Evolutionary conservation across 2,113 vertebrate species (phyloP).

Genomic region (Dolichallabes microphthalmus): DNA sequence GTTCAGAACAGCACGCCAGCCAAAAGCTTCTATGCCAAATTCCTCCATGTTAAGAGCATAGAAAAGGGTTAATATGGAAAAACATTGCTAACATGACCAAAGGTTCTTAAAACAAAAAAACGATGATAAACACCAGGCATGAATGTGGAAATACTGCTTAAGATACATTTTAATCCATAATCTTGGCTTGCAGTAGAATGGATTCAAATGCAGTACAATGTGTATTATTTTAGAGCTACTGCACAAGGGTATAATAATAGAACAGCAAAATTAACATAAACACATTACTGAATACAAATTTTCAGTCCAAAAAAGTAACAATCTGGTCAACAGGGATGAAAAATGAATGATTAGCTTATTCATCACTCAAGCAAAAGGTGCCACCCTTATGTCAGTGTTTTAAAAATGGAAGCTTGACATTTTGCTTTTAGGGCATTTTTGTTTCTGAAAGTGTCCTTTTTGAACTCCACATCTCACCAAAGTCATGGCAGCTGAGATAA

Average conservation of each 20-base stretch:
- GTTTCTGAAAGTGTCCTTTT: not conserved
- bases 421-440: not conserved
- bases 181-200: too few relatives aligned
- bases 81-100: too few relatives aligned
- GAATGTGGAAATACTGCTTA: too few relatives aligned
- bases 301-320: not conserved
- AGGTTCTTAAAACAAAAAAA: too few relatives aligned
- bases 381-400: too few relatives aligned
- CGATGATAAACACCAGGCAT: too few relatives aligned
- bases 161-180: too few relatives aligned
- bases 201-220: too few relatives aligned
- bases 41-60: too few relatives aligned
- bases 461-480: not conserved
- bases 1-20: too few relatives aligned
- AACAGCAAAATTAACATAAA: not conserved
- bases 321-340: not conserved
- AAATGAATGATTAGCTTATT: not conserved
- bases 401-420: not conserved
- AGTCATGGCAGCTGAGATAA: not conserved
- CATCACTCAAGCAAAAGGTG: not conserved
- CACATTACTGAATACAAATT: not conserved
- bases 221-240: not conserved
- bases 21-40: not conserved
- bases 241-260: not conserved
- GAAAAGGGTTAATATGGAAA: too few relatives aligned